Base-by-base conservation (phyloP, 2,113 vertebrate genomes). In the Synodontis membranacea region DNA sequence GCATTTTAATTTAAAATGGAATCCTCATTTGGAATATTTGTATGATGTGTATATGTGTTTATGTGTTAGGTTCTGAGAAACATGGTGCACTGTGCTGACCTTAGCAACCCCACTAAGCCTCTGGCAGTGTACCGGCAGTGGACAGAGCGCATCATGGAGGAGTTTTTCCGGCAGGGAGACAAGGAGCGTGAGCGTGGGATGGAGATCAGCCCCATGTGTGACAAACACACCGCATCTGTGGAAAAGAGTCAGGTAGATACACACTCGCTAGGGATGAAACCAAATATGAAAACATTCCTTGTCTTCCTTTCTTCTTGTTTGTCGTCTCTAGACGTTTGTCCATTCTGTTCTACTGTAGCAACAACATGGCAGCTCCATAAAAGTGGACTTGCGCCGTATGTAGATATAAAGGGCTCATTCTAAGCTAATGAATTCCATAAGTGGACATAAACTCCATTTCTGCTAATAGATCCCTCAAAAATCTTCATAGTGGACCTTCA, bases 141-240 rank as follows among this genome's bases (percentile, higher is more conserved):
- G 97, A 98, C 97, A 0, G 97, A 98, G 86, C 96, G 97, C 83
- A 98, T 98, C 93, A 97, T 98, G 96, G 94, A 97, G 25, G 97
- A 98, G 93, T 98, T 98, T 93, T 98, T 97, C 93, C 93, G 96
- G 88, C 97, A 98, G 92, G 97, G 97, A 0, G 97, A 98, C 91
- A 95, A 96, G 54, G 97, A 98, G 82, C 93, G 97, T 0, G 96
- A 97, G 88, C 94, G 96, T 7, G 96, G 97, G 87, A 97, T 98
- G 96, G 97, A 98, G 92, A 98, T 98, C 91, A 97, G 97, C 88
- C 97, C 97, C 88, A 98, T 98, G 97, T 97, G 97, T 0, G 97
- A 98, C 86, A 97, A 98, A 93, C 97, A 97, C 92, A 97, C 96
- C 0, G 97, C 97, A 28, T 98, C 97, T 0, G 97, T 98, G 91